phyloP scores from a whole-genome alignment of 2,113 vertebrate species.

The Aegypius monachus region DNA sequence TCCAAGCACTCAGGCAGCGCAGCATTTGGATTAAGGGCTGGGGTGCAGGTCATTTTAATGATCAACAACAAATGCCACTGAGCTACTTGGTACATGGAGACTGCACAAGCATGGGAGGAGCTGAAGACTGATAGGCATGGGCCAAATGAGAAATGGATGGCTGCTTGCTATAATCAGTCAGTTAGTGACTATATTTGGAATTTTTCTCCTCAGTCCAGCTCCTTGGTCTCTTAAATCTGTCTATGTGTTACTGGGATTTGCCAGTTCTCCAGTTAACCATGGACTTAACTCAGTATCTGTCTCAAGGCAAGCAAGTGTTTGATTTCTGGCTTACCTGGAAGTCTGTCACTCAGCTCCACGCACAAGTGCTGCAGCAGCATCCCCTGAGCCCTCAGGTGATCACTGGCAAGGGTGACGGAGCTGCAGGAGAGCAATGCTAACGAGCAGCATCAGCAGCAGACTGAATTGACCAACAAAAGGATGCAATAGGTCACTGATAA shows the following conservation, averaged over 20 bases:
- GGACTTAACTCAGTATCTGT: background rate
- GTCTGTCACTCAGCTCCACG: background rate
- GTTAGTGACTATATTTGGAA: background rate
- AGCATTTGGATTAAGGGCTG: slow-evolving; percentile 16
- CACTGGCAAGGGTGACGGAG: background rate
- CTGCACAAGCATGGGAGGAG: background rate
- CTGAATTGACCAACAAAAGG: background rate
- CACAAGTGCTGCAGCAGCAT: background rate
- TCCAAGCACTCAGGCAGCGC: background rate
- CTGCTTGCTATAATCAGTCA: background rate
- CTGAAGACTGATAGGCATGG: background rate
- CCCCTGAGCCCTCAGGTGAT: background rate
- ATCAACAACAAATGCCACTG: background rate
- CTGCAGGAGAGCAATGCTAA: background rate
- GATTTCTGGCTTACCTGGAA: background rate
- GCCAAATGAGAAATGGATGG: accelerated
- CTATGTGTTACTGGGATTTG: background rate
- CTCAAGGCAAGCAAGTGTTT: background rate
- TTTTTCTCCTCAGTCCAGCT: background rate
- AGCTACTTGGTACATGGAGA: background rate
- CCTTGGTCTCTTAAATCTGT: background rate
- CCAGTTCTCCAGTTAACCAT: background rate
- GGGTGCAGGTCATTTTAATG: background rate
- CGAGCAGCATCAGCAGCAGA: background rate
- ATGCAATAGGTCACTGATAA: background rate